Evolutionary conservation across 1,140 invertebrate species (phyloP).

Genomic region (Aphelinus certus): DNA sequence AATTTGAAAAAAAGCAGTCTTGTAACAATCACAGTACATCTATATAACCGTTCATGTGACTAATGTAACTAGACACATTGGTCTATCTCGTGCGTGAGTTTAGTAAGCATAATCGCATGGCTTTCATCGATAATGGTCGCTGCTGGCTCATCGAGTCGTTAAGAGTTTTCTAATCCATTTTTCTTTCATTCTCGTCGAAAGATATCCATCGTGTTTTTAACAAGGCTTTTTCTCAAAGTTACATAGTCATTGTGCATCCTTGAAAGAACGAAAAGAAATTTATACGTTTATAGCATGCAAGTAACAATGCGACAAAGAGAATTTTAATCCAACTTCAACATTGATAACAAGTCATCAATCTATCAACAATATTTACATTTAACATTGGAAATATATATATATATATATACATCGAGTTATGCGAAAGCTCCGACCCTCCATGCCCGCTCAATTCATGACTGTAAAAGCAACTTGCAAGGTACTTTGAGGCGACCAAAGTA

Average conservation of each 20-base stretch:
- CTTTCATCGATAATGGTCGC: constrained; percentile 67
- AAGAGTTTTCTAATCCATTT: background rate
- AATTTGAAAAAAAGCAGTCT: constrained; percentile 22
- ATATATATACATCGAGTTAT: constrained; percentile 26
- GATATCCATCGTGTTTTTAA: constrained; percentile 38
- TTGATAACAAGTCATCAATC: constrained; percentile 34
- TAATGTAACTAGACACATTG: constrained; percentile 37
- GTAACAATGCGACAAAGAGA: constrained; percentile 45
- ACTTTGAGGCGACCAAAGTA: too few relatives aligned
- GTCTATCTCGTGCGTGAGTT: constrained; percentile 40
- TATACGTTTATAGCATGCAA: constrained; percentile 59
- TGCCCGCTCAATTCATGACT: constrained; percentile 2
- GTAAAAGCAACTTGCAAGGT: too few relatives aligned
- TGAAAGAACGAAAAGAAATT: constrained; percentile 55
- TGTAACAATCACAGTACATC: constrained; percentile 35
- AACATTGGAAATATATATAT: background rate
- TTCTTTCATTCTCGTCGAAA: constrained; percentile 43
- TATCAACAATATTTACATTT: constrained; percentile 6
- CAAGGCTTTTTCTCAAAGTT: constrained; percentile 53
- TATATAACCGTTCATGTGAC: constrained; percentile 15
- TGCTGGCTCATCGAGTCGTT: constrained; percentile 62
- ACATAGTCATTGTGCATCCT: constrained; percentile 68
- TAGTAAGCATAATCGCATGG: constrained; percentile 43
- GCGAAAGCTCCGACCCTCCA: constrained; percentile 38
- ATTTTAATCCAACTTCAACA: constrained; percentile 29